These are phyloP conservation scores for Iguana delicatissima DNA, from an alignment of 2,797 vertebrate species.

Conservation along the genomic window DNA sequence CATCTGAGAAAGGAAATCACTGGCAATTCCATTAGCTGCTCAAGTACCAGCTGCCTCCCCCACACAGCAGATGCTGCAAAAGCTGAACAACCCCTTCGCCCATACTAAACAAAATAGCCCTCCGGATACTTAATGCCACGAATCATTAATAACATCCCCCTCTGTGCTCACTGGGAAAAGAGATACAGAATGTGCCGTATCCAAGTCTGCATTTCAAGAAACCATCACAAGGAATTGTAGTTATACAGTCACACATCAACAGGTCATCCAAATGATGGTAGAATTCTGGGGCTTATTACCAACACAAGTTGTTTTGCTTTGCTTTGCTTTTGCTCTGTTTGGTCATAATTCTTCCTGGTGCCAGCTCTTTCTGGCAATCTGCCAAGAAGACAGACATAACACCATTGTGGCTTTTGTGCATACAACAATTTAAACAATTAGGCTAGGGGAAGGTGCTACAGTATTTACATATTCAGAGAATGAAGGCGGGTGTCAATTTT, in stretches of 20 bases:
- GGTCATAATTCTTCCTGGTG: slow-evolving; percentile 36
- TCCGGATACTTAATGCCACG: accelerated
- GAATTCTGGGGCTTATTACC: slow-evolving; percentile 17
- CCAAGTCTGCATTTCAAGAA: slow-evolving; percentile 5
- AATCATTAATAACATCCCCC: background rate
- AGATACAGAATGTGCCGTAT: background rate
- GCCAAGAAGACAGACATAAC: slow-evolving; percentile 30
- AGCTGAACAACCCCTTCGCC: background rate
- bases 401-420: background rate
- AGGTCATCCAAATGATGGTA: slow-evolving; percentile 9
- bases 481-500: background rate
- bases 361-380: slow-evolving; percentile 37
- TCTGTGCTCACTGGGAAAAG: background rate
- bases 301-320: slow-evolving; percentile 36
- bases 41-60: slow-evolving; percentile 35
- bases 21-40: slow-evolving; percentile 61
- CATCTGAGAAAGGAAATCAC: slow-evolving; percentile 47
- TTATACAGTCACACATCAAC: slow-evolving; percentile 37
- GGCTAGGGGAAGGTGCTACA: slow-evolving; percentile 5
- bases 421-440: slow-evolving; percentile 31
- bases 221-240: slow-evolving; percentile 19
- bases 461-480: background rate
- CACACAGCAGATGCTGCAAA: slow-evolving; percentile 40
- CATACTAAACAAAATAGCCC: slow-evolving; percentile 36
- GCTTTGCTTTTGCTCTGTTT: slow-evolving; percentile 46